A percentile compares a stretch with the other conserved stretches of the same genome.
Evolutionary conservation across 2,113 vertebrate species (phyloP).

Genomic region (Brachyistius frenatus): DNA sequence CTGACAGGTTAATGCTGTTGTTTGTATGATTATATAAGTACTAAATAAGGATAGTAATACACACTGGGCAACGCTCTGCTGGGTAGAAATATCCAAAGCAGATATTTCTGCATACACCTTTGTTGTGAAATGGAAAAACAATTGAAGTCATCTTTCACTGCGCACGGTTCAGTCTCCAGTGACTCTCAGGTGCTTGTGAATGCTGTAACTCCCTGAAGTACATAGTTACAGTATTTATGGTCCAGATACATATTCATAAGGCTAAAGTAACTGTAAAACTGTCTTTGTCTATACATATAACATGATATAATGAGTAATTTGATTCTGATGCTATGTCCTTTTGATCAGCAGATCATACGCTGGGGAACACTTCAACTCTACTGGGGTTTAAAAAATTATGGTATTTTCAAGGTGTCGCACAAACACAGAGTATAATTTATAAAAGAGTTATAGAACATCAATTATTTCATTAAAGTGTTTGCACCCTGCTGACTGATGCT

Average conservation of each 20-base stretch:
- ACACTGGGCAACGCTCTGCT: background rate
- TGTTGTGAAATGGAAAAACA: no score
- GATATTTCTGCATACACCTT: background rate
- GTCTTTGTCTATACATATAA: background rate
- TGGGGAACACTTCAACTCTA: background rate
- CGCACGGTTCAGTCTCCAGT: background rate
- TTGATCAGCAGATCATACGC: background rate
- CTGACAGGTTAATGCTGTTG: background rate
- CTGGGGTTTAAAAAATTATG: background rate
- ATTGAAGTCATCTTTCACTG: slow-evolving; percentile 8
- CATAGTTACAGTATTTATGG: slow-evolving; percentile 3
- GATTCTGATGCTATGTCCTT: slow-evolving; percentile 1
- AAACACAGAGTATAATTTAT: background rate
- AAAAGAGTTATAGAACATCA: background rate
- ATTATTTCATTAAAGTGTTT: slow-evolving; percentile 23
- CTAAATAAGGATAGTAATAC: background rate
- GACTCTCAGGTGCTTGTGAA: background rate
- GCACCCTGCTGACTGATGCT: slow-evolving; percentile 15
- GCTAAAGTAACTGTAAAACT: background rate
- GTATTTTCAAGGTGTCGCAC: background rate
- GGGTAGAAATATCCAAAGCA: background rate
- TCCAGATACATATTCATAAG: slow-evolving; percentile 8
- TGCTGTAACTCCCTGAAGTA: background rate
- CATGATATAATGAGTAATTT: background rate
- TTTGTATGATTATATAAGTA: background rate